Conservation (phyloP, 2,797 vertebrate genomes). For the Danio albolineatus region DNA sequence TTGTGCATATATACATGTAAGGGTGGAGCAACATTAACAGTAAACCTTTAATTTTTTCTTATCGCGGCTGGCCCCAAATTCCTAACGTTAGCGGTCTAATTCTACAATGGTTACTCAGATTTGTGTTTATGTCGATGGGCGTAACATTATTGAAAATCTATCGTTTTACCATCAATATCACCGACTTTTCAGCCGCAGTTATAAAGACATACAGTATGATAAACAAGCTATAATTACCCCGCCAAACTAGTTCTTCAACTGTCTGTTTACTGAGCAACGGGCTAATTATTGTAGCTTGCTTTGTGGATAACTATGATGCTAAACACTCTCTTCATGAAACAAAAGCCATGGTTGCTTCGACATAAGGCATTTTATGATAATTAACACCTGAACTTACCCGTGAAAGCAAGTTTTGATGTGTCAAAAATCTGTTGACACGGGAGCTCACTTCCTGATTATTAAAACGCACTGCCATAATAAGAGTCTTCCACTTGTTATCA, state of each 20-base stretch:
- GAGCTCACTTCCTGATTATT: slow-evolving; percentile 34
- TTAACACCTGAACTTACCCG: slow-evolving; percentile 6
- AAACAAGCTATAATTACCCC: neutral
- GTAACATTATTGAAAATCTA: neutral
- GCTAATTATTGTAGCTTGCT: slow-evolving; percentile 10
- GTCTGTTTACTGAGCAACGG: neutral
- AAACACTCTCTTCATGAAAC: neutral
- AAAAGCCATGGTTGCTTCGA: neutral
- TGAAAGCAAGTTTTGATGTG: slow-evolving; percentile 11
- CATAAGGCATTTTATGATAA: neutral
- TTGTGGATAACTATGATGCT: neutral
- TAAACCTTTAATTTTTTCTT: neutral
- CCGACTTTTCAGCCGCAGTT: neutral
- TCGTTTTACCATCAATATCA: neutral
- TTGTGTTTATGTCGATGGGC: neutral
- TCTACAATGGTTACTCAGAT: neutral
- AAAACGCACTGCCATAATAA: slow-evolving; percentile 32
- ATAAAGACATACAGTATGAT: neutral
- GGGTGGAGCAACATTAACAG: neutral
- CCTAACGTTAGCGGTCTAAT: no score
- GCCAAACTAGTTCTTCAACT: slow-evolving; percentile 30
- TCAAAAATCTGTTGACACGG: slow-evolving; percentile 32
- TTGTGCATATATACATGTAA: neutral
- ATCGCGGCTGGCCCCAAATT: neutral
- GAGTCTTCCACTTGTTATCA: neutral